These are phyloP conservation scores for Pedionomus torquatus DNA, from an alignment of 2,113 vertebrate genomes.

Conservation along the genomic window DNA sequence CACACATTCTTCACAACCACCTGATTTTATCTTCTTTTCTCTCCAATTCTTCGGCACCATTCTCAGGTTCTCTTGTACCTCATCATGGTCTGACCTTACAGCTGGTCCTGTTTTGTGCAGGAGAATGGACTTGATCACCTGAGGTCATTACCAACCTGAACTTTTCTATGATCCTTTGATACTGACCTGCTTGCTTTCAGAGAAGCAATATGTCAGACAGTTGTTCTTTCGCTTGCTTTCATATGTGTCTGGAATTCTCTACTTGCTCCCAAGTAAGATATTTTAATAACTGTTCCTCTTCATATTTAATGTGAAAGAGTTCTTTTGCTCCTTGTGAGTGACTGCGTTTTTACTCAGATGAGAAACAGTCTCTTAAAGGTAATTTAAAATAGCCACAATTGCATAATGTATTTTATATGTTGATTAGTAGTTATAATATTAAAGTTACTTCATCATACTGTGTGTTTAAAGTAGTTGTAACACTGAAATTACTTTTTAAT, in stretches of 20 bases:
- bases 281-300: not conserved
- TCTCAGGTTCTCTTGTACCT: not conserved
- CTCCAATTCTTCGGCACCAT: not conserved
- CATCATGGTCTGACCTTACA: not conserved
- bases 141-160: not conserved
- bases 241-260: not conserved
- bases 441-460: not conserved
- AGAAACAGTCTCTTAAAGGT: not conserved
- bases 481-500: not conserved
- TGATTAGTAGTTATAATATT: not conserved
- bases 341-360: not conserved
- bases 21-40: not conserved
- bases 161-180: not conserved
- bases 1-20: not conserved
- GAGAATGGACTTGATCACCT: not conserved
- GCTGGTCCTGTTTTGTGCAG: not conserved
- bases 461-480: not conserved
- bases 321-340: not conserved
- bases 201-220: rapidly evolving
- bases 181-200: not conserved
- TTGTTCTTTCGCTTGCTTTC: not conserved
- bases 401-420: not conserved
- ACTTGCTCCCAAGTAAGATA: not conserved
- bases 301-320: not conserved
- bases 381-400: not conserved